phyloP scores from a whole-genome alignment of 2,797 vertebrate species.

The Ibycter americanus region DNA sequence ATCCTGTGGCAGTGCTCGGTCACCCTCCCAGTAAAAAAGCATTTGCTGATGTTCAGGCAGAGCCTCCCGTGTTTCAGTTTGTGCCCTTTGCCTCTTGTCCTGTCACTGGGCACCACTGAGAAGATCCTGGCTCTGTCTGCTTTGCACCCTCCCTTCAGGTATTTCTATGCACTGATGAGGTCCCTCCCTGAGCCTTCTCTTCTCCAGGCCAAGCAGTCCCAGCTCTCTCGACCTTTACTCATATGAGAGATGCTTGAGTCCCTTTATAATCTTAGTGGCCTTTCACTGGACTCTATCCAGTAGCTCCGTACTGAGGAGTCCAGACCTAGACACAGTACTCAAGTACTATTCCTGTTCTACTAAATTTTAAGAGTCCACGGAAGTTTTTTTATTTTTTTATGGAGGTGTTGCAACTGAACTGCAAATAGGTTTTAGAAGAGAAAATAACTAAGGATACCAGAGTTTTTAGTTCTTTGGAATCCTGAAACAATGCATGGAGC shows the following conservation, averaged over 20 bases:
- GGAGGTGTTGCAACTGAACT: not conserved
- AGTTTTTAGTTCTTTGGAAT: constrained; percentile 3
- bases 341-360: not conserved
- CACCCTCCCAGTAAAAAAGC: not conserved
- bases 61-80: not conserved
- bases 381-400: not conserved
- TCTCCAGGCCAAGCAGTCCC: not conserved
- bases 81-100: not conserved
- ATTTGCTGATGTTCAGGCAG: not conserved
- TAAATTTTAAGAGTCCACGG: not conserved
- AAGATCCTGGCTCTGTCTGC: not conserved
- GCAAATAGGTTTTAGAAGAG: constrained; percentile 45
- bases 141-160: not conserved
- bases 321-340: not conserved
- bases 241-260: not conserved
- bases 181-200: not conserved
- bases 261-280: not conserved
- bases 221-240: not conserved
- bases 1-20: not conserved
- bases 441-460: constrained; percentile 11
- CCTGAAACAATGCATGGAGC: not conserved
- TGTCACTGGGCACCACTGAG: not conserved
- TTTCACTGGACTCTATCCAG: not conserved
- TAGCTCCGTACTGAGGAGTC: not conserved
- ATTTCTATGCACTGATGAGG: not conserved